Evolutionary conservation across 1,140 invertebrate species (phyloP), one percentile per base, ranked within the genome.

Genomic region (Bombus pyrosoma): DNA sequence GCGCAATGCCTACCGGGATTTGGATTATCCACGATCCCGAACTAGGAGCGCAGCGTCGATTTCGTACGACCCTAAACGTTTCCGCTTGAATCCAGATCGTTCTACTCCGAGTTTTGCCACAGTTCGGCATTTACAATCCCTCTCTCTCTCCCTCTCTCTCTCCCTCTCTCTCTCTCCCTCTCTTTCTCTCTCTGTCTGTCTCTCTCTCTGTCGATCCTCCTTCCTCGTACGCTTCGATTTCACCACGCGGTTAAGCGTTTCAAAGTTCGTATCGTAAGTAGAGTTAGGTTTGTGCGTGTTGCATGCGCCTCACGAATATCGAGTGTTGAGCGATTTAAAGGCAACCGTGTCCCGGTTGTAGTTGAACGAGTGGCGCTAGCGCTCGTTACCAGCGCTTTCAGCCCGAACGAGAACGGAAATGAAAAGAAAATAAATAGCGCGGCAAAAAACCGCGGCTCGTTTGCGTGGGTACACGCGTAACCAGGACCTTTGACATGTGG

Each of bases 1-100:
- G 91, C 89, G 91, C 91, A 93, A 94, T 94, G 88, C 89, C 90
- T 89, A 86, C 72, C 81, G 86, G 89, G 93, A 92, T 93, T 93
- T 93, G 88, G 88, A 85, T 88, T 83, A 88, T 85, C 86, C 86
- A 53, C 79, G 53, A 86, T 75, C 82, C 76, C 82, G 81, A 72
- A 74, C 64, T 75, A 57, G 77, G 69, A 87, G 87, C 86, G 77
- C 77, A 81, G 37, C 66, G 62, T 68, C 78, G 15, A 78, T 62
- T 73, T 88, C 68, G 47, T 64, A 77, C n/a, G 76, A 81, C 32
- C 37, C 41, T n/a, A 57, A 59, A 8, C 32, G 12, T 59, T 77
- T 59, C 57, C 34, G 75, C 32, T 74, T 32, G 22, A 53, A 47
- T 74, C 32, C 18, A 59, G 41, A 59, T 22, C 53, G 34, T 13